Percentiles rank a stretch among this genome's conserved stretches.
Evolutionary conservation across 1,140 invertebrate genomes (phyloP).

Genomic region (Halesus radiatus): DNA sequence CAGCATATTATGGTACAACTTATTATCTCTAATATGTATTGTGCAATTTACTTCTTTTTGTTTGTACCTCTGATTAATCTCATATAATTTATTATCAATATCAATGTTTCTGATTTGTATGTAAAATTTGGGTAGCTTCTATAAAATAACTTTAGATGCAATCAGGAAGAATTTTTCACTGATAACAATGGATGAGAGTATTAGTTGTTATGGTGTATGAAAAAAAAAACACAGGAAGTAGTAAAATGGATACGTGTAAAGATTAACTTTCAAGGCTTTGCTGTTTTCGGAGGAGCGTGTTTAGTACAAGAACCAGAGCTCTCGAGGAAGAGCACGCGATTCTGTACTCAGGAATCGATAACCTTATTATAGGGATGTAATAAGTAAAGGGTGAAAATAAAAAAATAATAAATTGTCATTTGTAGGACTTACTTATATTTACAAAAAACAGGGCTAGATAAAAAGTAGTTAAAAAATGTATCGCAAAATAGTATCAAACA

Average conservation of each 20-base stretch:
- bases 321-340: not conserved
- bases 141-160: too few relatives aligned
- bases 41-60: too few relatives aligned
- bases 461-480: conserved; percentile 37
- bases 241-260: not conserved
- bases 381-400: conserved; percentile 19
- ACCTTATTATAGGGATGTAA: not conserved
- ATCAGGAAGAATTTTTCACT: too few relatives aligned
- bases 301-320: not conserved
- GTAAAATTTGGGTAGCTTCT: too few relatives aligned
- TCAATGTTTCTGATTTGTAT: too few relatives aligned
- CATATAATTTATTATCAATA: too few relatives aligned
- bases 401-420: conserved; percentile 2
- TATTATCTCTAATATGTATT: too few relatives aligned
- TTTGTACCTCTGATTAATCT: too few relatives aligned
- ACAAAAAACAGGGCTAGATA: conserved; percentile 47
- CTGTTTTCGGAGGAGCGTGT: not conserved
- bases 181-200: too few relatives aligned
- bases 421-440: conserved; percentile 48
- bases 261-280: conserved; percentile 1
- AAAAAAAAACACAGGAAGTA: not conserved
- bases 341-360: conserved; percentile 4
- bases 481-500: conserved; percentile 48
- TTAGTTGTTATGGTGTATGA: too few relatives aligned
- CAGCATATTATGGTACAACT: too few relatives aligned